These are phyloP conservation scores for Gryllus bimaculatus DNA, from an alignment of 1,140 invertebrate species.

Conservation along the genomic window DNA sequence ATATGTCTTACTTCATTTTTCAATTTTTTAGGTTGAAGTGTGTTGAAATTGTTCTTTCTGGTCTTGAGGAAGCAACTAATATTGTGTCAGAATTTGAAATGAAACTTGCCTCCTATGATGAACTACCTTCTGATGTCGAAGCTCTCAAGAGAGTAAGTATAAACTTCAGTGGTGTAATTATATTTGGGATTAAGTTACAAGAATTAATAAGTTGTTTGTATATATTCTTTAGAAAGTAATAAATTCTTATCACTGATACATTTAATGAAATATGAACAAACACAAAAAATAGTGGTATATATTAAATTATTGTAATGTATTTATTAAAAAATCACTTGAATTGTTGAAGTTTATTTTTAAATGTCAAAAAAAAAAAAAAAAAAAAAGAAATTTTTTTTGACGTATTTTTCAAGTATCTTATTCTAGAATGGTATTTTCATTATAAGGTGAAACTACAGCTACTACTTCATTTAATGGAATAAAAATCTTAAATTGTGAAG, in stretches of 20 bases:
- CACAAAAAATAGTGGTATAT: no score
- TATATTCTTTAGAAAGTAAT: neutral
- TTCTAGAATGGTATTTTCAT: no score
- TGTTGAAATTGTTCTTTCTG: slow-evolving; percentile 78
- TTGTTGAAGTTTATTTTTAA: no score
- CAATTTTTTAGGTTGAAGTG: slow-evolving; percentile 56
- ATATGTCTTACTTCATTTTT: slow-evolving; percentile 22
- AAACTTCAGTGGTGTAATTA: neutral
- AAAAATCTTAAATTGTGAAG: no score
- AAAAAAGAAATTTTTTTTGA: no score
- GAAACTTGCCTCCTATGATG: slow-evolving; percentile 73
- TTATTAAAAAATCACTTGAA: no score
- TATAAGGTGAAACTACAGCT: no score
- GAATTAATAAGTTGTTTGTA: neutral
- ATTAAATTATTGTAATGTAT: no score
- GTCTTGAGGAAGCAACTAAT: slow-evolving; percentile 79
- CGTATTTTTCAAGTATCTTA: no score
- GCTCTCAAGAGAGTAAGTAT: slow-evolving; percentile 51
- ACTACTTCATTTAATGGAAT: no score
- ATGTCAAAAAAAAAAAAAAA: no score
- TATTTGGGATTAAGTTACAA: neutral
- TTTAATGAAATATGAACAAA: neutral
- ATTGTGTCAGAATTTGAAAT: slow-evolving; percentile 86
- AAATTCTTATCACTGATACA: neutral
- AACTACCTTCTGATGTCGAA: slow-evolving; percentile 73